Conservation (phyloP, 2,888 invertebrate species). For the Folsomia manolachei region DNA sequence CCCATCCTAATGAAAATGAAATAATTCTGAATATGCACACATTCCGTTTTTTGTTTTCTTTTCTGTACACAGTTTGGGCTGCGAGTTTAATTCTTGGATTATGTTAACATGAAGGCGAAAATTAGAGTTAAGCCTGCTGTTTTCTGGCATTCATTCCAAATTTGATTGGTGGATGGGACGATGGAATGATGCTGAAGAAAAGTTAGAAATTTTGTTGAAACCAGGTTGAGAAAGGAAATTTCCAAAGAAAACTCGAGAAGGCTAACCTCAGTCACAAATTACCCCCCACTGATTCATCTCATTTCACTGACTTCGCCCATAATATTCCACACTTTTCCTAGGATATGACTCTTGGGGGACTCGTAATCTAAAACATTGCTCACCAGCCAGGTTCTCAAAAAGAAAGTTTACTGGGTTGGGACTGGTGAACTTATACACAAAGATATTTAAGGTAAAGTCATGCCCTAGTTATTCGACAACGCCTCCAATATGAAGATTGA, state of each 20-base stretch:
- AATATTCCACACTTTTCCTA: conserved; percentile 2
- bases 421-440: too few relatives aligned
- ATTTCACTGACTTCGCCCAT: conserved; percentile 17
- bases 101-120: too few relatives aligned
- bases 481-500: too few relatives aligned
- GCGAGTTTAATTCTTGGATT: too few relatives aligned
- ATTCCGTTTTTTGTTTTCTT: too few relatives aligned
- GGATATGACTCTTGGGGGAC: conserved; percentile 21
- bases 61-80: too few relatives aligned
- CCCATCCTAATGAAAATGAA: neutral
- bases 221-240: neutral
- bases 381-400: too few relatives aligned
- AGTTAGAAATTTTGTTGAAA: conserved; percentile 8
- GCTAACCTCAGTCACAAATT: conserved; percentile 27
- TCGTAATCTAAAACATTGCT: conserved; percentile 4
- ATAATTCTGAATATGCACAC: neutral
- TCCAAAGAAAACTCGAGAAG: too few relatives aligned
- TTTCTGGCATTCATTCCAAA: neutral
- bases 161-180: neutral
- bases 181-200: neutral
- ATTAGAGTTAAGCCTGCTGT: too few relatives aligned
- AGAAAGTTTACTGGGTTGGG: too few relatives aligned
- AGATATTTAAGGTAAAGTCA: too few relatives aligned
- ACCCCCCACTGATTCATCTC: conserved; percentile 39
- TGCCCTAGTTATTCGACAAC: too few relatives aligned